These are phyloP conservation scores for Acrobasis repandana DNA, from an alignment of 2,888 invertebrate species.

Conservation along the genomic window DNA sequence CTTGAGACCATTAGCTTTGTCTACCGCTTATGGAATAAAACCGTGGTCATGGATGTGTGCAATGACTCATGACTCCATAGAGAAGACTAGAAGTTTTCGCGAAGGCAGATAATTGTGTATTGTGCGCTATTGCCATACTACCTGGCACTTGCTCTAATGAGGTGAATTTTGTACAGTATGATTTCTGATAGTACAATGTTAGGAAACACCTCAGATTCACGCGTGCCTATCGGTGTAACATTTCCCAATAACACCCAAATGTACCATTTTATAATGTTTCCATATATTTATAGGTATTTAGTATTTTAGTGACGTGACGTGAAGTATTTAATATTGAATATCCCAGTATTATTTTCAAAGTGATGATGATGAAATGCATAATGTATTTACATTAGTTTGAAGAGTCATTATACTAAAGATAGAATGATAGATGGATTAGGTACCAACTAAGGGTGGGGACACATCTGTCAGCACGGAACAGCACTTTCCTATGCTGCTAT, in stretches of 20 bases:
- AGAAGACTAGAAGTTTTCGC: too few species aligned
- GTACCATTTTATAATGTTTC: not conserved
- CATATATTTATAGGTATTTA: not conserved
- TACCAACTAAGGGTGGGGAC: conserved; percentile 7
- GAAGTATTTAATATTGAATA: not conserved
- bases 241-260: not conserved
- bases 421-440: not conserved
- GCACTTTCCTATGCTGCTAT: too few species aligned
- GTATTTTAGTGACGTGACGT: not conserved
- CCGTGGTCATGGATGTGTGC: too few species aligned
- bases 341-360: conserved; percentile 2
- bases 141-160: not conserved
- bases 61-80: too few species aligned
- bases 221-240: conserved; percentile 21
- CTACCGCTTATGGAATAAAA: too few species aligned
- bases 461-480: too few species aligned
- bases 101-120: too few species aligned
- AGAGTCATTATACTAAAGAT: not conserved
- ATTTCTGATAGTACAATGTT: conserved; percentile 12
- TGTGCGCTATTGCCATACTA: not conserved
- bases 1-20: too few species aligned
- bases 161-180: not conserved
- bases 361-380: conserved; percentile 16
- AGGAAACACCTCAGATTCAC: conserved; percentile 16
- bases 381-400: conserved; percentile 1